Evolutionary conservation across 2,797 vertebrate genomes (phyloP), one percentile per base, ranked within the genome.

Genomic region (Rhabdomys pumilio): DNA sequence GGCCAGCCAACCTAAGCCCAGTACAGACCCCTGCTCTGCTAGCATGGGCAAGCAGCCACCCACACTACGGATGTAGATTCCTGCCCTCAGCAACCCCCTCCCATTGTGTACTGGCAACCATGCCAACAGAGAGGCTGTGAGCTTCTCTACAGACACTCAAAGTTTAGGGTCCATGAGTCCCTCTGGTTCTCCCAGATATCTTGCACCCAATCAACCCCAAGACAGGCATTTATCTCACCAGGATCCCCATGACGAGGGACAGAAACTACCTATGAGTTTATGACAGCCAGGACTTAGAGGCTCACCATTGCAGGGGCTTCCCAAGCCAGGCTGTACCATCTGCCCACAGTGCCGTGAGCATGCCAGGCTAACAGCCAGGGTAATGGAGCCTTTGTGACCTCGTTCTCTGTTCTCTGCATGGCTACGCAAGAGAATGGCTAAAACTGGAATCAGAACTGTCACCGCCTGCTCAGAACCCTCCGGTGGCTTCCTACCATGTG

Each of bases 371-470:
- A 31, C 53, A 93, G 80, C 72, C 72, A 38, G 50, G 31, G 38
- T 13, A 50, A 1, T 6, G 0, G 17, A 92, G 57, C 41, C 53
- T 29, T 14, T 26, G 8, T 47, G 95, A 88, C 95, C 81, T 53
- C 12, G 0, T 73, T 94, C 63, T 76, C 83, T 15, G 24, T 14
- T 38, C 72, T 81, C 77, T 53, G 26, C 41, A 17, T 22, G 80
- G 65, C 15, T 69, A 73, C 79, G 24, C 65, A n/a, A 41, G 2
- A 47, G 72, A 88, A 72, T 77, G 41, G 79, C 89, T n/a, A 89
- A 90, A 81, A 77, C 19, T 19, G 17, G 65, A 87, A 55, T 82
- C 87, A 72, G 84, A 79, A 79, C 53, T 47, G 61, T 94, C 69
- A 67, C 41, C 0, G 0, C 55, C 67, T 76, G 88, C 15, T 63